Percentiles rank a stretch among this genome's conserved stretches.
phyloP scores from a whole-genome alignment of 2,888 invertebrate genomes.

The Patella depressa region DNA sequence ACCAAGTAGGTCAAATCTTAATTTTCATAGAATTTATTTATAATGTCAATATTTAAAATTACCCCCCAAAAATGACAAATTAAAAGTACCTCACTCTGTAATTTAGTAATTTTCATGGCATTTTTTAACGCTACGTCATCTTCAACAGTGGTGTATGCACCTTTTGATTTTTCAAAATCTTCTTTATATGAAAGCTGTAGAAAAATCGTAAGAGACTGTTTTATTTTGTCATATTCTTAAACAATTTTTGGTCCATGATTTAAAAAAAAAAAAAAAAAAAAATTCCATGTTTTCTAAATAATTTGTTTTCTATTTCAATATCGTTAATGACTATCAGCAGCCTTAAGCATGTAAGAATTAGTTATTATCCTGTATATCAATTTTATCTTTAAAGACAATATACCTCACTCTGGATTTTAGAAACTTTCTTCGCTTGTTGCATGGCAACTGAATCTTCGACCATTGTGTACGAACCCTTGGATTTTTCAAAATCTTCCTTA shows the following conservation, averaged over 20 bases:
- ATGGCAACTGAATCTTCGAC: slow-evolving; percentile 68
- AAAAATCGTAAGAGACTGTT: too few species aligned
- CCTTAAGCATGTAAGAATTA: too few species aligned
- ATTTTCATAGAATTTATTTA: too few species aligned
- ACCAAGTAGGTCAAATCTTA: too few species aligned
- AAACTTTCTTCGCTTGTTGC: slow-evolving; percentile 81
- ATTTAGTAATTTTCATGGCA: slow-evolving; percentile 88
- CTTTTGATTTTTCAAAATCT: slow-evolving; percentile 96
- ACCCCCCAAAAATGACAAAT: neutral
- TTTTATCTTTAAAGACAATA: too few species aligned
- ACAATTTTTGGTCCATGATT: too few species aligned
- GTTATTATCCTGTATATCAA: too few species aligned
- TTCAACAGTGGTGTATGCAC: slow-evolving; percentile 78
- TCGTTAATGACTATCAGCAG: neutral
- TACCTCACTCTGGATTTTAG: slow-evolving; percentile 89
- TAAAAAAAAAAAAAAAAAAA: neutral
- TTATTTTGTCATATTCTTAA: neutral
- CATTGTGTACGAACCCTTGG: slow-evolving; percentile 51
- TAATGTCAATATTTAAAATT: too few species aligned
- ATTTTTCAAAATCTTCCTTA: slow-evolving; percentile 82
- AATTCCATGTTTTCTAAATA: neutral
- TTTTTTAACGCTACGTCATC: slow-evolving; percentile 95
- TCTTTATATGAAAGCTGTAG: slow-evolving; percentile 90
- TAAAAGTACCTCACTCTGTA: slow-evolving; percentile 92
- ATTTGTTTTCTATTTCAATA: neutral